A percentile compares a stretch with the other conserved stretches of the same genome.
Conservation (phyloP, 1,140 invertebrate species). For the Drosophila miranda region DNA sequence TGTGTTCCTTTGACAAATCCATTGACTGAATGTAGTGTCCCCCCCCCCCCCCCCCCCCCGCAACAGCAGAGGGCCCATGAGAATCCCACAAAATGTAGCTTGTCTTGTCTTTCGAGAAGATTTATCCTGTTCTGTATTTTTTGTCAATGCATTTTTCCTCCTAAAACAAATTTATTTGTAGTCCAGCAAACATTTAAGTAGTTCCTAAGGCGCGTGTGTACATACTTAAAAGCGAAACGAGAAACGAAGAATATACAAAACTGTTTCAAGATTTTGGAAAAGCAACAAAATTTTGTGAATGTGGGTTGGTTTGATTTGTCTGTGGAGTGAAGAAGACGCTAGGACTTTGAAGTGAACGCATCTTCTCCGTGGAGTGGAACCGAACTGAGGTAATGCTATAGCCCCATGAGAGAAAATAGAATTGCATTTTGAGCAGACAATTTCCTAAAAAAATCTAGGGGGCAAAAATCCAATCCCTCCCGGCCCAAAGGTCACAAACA, state of each 20-base stretch:
- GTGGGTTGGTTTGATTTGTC: slow-evolving; percentile 25
- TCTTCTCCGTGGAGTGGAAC: slow-evolving; percentile 53
- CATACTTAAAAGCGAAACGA: slow-evolving; percentile 49
- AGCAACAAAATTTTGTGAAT: slow-evolving; percentile 5
- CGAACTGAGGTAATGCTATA: slow-evolving; percentile 39
- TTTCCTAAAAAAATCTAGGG: slow-evolving; percentile 44
- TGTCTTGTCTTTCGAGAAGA: neutral
- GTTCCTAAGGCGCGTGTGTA: slow-evolving; percentile 69
- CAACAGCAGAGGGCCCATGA: slow-evolving; percentile 45
- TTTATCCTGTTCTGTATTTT: slow-evolving; percentile 49
- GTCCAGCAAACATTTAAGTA: slow-evolving; percentile 61
- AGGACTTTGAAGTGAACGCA: slow-evolving; percentile 24
- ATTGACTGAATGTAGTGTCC: slow-evolving; percentile 35
- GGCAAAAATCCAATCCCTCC: neutral
- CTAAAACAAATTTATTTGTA: slow-evolving; percentile 55
- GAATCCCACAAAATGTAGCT: slow-evolving; percentile 42
- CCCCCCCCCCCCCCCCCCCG: too few relatives aligned
- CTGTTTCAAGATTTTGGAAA: slow-evolving; percentile 16
- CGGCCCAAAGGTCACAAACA: neutral
- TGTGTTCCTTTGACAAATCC: neutral
- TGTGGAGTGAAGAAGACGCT: slow-evolving; percentile 38
- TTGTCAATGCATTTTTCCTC: slow-evolving; percentile 70
- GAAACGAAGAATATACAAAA: slow-evolving; percentile 27
- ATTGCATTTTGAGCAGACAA: slow-evolving; percentile 49
- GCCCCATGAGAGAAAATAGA: slow-evolving; percentile 55